Evolutionary conservation across 2,797 vertebrate species (phyloP).

Genomic region (Fundulus diaphanus): DNA sequence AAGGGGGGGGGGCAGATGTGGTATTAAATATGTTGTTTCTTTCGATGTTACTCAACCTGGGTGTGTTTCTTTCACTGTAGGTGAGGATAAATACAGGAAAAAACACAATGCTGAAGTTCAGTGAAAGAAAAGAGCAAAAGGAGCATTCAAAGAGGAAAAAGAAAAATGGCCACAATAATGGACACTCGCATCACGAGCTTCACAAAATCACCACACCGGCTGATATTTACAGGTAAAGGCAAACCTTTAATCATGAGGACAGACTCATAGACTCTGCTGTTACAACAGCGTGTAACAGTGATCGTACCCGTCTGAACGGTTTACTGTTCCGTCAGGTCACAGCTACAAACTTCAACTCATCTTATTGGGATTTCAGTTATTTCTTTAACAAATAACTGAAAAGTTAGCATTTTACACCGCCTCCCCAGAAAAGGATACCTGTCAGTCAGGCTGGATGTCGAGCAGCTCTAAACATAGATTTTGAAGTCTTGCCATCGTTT

Average conservation of each 20-base stretch:
- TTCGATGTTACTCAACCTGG: neutral
- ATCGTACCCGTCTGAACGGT: neutral
- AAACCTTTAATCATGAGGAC: no score
- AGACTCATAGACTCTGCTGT: neutral
- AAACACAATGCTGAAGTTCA: conserved; percentile 98
- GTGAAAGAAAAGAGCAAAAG: conserved; percentile 96
- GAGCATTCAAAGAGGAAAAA: conserved; percentile 94
- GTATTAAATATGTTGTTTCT: neutral
- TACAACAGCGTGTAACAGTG: neutral
- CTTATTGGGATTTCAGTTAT: neutral
- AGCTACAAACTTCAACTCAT: neutral
- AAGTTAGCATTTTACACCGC: no score
- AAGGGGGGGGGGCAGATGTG: neutral
- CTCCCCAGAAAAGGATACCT: no score
- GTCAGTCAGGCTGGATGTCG: no score
- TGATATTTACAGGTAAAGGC: conserved; percentile 91
- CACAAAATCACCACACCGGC: conserved; percentile 89
- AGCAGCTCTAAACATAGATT: no score
- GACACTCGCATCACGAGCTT: conserved; percentile 84
- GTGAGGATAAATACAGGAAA: conserved; percentile 98
- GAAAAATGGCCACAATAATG: conserved; percentile 86
- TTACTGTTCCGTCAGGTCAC: neutral
- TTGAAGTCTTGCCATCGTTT: no score
- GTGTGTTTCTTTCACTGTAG: conserved; percentile 69
- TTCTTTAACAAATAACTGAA: no score